Evolutionary conservation across 2,113 vertebrate species (phyloP).

Genomic region (Vicugna pacos): DNA sequence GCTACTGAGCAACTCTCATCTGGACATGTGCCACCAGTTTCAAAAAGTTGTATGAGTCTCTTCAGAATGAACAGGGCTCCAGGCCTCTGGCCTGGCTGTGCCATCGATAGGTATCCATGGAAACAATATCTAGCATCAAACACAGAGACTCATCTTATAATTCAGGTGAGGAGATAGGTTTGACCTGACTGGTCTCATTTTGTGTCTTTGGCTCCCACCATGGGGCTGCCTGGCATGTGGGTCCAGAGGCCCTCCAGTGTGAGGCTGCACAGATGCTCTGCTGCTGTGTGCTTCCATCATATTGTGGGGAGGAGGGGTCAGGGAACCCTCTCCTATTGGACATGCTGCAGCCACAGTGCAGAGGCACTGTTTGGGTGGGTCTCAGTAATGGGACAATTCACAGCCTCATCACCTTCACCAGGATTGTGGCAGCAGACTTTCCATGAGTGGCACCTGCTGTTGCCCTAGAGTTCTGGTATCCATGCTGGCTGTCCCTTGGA

Average conservation of each 20-base stretch:
- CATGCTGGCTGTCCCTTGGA: not conserved
- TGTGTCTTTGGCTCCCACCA: not conserved
- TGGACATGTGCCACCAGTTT: not conserved
- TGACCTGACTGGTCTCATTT: not conserved
- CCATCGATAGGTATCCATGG: not conserved
- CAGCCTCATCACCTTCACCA: not conserved
- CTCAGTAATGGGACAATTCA: not conserved
- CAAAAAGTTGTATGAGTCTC: not conserved
- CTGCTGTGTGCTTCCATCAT: fast-evolving
- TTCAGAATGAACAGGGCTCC: not conserved
- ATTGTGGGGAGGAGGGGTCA: not conserved
- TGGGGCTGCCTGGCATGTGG: not conserved
- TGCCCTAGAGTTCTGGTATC: not conserved
- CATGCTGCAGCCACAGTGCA: not conserved
- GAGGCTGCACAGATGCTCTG: not conserved
- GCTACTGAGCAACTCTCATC: not conserved
- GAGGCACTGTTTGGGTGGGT: not conserved
- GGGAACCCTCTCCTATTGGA: not conserved
- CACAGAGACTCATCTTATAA: not conserved
- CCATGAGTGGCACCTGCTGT: not conserved
- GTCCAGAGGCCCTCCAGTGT: not conserved
- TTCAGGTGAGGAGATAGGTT: not conserved
- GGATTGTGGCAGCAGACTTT: not conserved
- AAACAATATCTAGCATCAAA: not conserved
- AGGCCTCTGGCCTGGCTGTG: not conserved